Evolutionary conservation across 2,888 invertebrate genomes (phyloP).

Genomic region (Corythucha ciliata): DNA sequence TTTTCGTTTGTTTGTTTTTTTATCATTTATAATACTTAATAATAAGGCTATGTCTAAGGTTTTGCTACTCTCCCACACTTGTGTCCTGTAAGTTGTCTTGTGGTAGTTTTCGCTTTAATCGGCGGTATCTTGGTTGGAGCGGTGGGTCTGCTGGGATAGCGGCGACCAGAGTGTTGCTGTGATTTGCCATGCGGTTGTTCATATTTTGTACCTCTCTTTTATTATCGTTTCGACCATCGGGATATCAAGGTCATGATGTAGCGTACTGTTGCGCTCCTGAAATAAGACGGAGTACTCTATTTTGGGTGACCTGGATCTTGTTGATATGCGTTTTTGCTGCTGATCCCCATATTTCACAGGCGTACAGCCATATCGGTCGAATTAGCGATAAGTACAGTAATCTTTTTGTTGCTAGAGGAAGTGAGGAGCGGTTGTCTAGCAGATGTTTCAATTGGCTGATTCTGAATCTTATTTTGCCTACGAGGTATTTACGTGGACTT

Average conservation of each 20-base stretch:
- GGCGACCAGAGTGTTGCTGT: slow-evolving; percentile 3
- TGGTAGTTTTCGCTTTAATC: not conserved
- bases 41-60: too few species aligned
- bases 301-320: slow-evolving; percentile 5
- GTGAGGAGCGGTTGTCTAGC: not conserved
- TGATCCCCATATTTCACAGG: slow-evolving; percentile 1
- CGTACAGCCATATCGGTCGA: not conserved
- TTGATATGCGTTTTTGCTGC: slow-evolving; percentile 1
- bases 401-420: not conserved
- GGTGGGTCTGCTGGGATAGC: not conserved
- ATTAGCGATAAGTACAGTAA: slow-evolving; percentile 5
- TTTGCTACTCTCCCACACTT: too few species aligned
- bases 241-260: slow-evolving; percentile 6
- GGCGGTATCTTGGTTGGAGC: not conserved
- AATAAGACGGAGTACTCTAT: slow-evolving; percentile 3
- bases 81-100: not conserved
- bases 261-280: not conserved
- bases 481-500: slow-evolving; percentile 7
- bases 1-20: too few species aligned
- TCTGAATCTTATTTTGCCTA: slow-evolving; percentile 1
- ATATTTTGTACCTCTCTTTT: slow-evolving; percentile 1
- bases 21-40: too few species aligned
- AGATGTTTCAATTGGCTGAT: not conserved
- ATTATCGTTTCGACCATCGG: not conserved
- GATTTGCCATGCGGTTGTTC: not conserved